Conservation (phyloP, 2,797 vertebrate genomes). For the Enteromius afrohamiltoni region DNA sequence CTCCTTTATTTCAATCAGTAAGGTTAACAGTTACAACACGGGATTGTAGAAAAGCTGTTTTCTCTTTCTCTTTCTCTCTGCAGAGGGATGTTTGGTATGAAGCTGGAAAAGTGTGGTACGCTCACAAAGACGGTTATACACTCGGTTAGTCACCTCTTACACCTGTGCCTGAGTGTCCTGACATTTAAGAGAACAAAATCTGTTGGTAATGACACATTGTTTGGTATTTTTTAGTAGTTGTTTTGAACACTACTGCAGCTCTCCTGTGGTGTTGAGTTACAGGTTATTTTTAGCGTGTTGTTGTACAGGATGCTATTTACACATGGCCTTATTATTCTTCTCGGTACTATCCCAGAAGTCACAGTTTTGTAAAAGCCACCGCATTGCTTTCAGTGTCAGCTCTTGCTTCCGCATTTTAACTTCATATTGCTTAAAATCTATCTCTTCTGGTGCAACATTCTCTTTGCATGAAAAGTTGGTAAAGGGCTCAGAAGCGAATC, state of each 20-base stretch:
- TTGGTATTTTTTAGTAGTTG: slow-evolving; percentile 4
- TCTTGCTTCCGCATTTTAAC: neutral
- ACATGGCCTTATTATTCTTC: slow-evolving; percentile 7
- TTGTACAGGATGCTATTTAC: slow-evolving; percentile 22
- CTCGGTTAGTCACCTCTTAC: slow-evolving; percentile 78
- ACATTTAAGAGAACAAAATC: neutral
- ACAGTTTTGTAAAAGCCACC: neutral
- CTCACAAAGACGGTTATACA: slow-evolving; percentile 83
- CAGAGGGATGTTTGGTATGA: slow-evolving; percentile 89
- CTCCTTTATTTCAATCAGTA: neutral
- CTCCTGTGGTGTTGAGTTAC: slow-evolving; percentile 39
- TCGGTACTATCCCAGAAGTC: slow-evolving; percentile 10
- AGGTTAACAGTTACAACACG: neutral
- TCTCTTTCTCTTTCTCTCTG: slow-evolving; percentile 8
- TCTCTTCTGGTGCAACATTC: neutral
- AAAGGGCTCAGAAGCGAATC: neutral
- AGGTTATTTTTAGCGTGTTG: slow-evolving; percentile 33
- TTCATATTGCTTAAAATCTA: neutral
- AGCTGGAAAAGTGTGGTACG: slow-evolving; percentile 88
- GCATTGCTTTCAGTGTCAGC: neutral
- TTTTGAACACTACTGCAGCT: neutral
- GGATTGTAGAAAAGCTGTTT: neutral
- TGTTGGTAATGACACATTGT: neutral
- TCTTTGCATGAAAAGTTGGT: neutral
- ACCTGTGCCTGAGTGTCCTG: neutral